phyloP scores from a whole-genome alignment of 2,797 vertebrate genomes.

The Tolypeutes matacus region DNA sequence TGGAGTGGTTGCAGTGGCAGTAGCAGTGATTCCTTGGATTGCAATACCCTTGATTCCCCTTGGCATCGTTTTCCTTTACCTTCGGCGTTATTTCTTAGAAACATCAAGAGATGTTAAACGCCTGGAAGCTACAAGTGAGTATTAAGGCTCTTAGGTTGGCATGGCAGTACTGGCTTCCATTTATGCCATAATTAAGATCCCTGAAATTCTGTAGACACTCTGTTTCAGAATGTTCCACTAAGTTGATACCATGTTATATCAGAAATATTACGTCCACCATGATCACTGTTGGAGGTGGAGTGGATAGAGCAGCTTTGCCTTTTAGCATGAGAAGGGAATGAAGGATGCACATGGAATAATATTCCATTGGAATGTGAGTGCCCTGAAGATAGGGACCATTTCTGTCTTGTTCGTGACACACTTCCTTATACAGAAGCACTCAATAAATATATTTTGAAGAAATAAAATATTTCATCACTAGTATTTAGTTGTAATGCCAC shows the following conservation, averaged over 20 bases:
- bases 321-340: neutral
- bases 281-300: neutral
- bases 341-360: neutral
- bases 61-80: conserved; percentile 91
- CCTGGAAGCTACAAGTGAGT: conserved; percentile 94
- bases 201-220: rapidly evolving
- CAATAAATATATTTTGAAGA: neutral
- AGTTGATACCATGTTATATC: too few species aligned
- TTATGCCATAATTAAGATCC: neutral
- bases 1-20: conserved; percentile 92
- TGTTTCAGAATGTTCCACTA: neutral
- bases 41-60: conserved; percentile 92
- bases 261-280: rapidly evolving
- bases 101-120: conserved; percentile 95
- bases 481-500: neutral
- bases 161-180: neutral
- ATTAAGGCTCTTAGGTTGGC: neutral
- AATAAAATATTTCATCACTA: neutral
- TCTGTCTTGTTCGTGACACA: neutral
- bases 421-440: neutral
- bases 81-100: conserved; percentile 93
- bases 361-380: neutral
- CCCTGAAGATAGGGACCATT: rapidly evolving
- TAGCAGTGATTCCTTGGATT: conserved; percentile 93
- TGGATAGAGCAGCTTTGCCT: neutral